phyloP scores from a whole-genome alignment of 92 coral and sea anemone genomes.

The Anthopleura xanthogrammica region DNA sequence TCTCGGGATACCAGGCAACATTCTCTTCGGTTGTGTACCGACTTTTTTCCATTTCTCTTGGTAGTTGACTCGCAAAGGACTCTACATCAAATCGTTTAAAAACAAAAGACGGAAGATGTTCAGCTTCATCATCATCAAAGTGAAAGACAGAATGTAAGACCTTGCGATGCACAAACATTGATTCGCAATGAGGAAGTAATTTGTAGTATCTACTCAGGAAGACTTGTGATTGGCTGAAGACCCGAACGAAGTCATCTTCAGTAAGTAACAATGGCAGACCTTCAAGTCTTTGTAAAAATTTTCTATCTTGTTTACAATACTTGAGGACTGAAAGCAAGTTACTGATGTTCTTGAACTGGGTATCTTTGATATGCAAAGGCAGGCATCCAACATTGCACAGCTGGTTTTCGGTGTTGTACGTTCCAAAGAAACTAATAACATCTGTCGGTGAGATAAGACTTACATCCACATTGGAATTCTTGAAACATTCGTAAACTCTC shows the following conservation, averaged over 20 bases:
- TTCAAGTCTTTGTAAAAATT: constrained; percentile 52
- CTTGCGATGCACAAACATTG: constrained; percentile 47
- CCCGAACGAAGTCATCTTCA: constrained; percentile 54
- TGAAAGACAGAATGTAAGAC: constrained; percentile 8
- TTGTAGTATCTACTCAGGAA: constrained; percentile 50
- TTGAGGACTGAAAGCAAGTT: constrained; percentile 32
- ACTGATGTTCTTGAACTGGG: constrained; percentile 31
- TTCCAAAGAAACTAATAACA: constrained; percentile 49
- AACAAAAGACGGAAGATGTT: constrained; percentile 9
- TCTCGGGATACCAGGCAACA: constrained; percentile 45
- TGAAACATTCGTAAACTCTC: constrained; percentile 26
- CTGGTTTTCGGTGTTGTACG: constrained; percentile 16
- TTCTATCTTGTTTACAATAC: constrained; percentile 54
- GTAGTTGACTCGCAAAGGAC: constrained; percentile 50
- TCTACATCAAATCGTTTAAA: constrained; percentile 52
- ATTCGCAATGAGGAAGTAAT: constrained; percentile 51
- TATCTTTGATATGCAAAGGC: constrained; percentile 33
- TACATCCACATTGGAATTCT: constrained; percentile 31
- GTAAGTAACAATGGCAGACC: constrained; percentile 87
- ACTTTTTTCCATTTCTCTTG: constrained; percentile 7
- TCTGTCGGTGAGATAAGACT: constrained; percentile 26
- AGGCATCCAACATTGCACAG: constrained; percentile 40
- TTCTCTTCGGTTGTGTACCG: constrained; percentile 5
- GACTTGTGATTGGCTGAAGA: constrained; percentile 33
- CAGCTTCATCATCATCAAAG: neutral